Percentiles rank a stretch among this genome's conserved stretches.
Evolutionary conservation across 2,888 invertebrate genomes (phyloP).

Genomic region (Coleophora flavipennella): DNA sequence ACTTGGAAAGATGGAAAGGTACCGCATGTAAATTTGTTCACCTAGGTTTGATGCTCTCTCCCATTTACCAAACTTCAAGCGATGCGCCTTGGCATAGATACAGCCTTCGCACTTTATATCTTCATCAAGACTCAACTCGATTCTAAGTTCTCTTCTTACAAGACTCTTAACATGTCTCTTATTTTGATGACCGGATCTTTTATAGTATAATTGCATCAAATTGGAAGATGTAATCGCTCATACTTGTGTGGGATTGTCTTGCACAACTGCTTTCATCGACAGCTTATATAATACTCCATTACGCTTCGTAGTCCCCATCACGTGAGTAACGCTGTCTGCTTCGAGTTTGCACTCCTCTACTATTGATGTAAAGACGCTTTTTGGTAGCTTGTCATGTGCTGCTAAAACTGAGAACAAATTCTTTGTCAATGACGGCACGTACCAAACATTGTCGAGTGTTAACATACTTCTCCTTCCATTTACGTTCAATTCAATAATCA

Average conservation of each 20-base stretch:
- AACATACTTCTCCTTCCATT: not conserved
- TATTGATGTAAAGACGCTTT: not conserved
- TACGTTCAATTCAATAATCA: not conserved
- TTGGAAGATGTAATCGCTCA: not conserved
- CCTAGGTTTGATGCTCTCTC: not conserved
- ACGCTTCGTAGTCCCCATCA: not conserved
- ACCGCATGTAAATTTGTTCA: not conserved
- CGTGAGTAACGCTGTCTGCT: not conserved
- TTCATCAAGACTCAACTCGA: not conserved
- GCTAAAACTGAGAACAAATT: conserved; percentile 1
- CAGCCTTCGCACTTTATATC: conserved; percentile 1
- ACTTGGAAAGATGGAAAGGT: not conserved
- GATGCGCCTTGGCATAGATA: not conserved
- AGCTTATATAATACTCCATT: not conserved
- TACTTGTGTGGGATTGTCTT: not conserved
- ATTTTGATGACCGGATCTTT: not conserved
- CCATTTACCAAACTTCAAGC: not conserved
- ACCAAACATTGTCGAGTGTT: not conserved
- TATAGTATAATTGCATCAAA: not conserved
- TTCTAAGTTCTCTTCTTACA: not conserved
- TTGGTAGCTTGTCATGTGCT: not conserved
- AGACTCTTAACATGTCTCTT: not conserved
- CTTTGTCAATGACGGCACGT: not conserved
- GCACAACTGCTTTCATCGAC: not conserved
- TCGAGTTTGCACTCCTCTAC: not conserved